phyloP scores from a whole-genome alignment of 1,140 invertebrate genomes.

The Diprion similis region DNA sequence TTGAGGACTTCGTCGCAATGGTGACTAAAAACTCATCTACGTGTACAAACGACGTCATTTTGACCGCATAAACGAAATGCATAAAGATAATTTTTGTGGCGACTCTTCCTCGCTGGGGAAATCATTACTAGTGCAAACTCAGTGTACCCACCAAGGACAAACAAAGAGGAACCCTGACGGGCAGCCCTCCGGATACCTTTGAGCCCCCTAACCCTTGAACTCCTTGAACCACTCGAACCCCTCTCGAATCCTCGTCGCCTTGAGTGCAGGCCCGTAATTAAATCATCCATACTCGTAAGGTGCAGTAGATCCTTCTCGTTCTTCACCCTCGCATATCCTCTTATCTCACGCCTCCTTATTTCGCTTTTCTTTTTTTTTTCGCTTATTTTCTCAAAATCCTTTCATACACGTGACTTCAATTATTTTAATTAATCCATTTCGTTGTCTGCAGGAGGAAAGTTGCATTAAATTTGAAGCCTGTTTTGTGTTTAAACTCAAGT shows the following conservation, averaged over 20 bases:
- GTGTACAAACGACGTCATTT: too few relatives aligned
- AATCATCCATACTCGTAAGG: neutral
- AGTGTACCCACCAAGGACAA: neutral
- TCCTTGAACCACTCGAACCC: neutral
- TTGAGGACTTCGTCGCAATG: too few relatives aligned
- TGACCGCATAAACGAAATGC: too few relatives aligned
- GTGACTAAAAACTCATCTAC: too few relatives aligned
- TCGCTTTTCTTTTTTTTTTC: neutral
- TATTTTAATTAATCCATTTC: too few relatives aligned
- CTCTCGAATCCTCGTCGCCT: neutral
- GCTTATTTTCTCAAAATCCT: neutral
- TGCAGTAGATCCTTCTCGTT: neutral
- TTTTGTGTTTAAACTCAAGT: too few relatives aligned
- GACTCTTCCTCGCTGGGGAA: neutral
- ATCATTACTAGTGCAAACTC: neutral
- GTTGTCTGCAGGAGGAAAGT: too few relatives aligned
- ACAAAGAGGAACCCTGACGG: neutral
- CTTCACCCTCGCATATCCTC: neutral
- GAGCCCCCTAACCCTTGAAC: neutral
- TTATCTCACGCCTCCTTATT: neutral
- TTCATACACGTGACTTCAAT: too few relatives aligned
- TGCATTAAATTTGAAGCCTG: too few relatives aligned
- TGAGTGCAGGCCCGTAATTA: neutral
- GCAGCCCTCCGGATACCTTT: neutral
- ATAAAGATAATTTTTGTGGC: neutral